A percentile compares a stretch with the other conserved stretches of the same genome.
phyloP scores from a whole-genome alignment of 2,797 vertebrate species.

The Paramormyrops hopkinsi region DNA sequence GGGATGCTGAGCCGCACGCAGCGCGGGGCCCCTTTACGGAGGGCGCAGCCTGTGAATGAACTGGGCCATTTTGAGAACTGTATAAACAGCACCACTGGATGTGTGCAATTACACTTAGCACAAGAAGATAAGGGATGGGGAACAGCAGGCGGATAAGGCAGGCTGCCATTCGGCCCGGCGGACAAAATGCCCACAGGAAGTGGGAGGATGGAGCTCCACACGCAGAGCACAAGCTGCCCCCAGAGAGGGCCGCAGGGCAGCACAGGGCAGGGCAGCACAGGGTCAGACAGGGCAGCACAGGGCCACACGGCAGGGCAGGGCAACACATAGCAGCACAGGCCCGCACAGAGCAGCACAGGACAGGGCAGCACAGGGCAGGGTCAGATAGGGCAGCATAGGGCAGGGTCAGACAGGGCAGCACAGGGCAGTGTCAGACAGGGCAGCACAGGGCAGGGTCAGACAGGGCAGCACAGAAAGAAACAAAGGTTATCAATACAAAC shows the following conservation, averaged over 20 bases:
- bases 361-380: too few relatives aligned
- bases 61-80: constrained; percentile 29
- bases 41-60: constrained; percentile 27
- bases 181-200: constrained; percentile 51
- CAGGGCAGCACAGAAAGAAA: background rate
- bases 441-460: background rate
- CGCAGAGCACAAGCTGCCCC: constrained; percentile 58
- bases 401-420: too few relatives aligned
- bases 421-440: background rate
- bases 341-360: too few relatives aligned
- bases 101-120: constrained; percentile 64
- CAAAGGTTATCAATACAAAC: background rate
- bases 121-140: constrained; percentile 36
- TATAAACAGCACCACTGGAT: constrained; percentile 61
- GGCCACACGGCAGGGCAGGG: too few relatives aligned
- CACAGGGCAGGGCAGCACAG: background rate
- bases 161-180: constrained; percentile 50
- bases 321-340: too few relatives aligned
- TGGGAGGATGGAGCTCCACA: constrained; percentile 58
- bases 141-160: constrained; percentile 48
- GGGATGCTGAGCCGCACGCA: background rate
- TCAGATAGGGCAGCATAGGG: background rate
- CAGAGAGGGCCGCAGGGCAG: background rate
- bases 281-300: background rate
- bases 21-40: background rate